Evolutionary conservation across 2,888 invertebrate genomes (phyloP).

Genomic region (Cheiracanthium punctorium): DNA sequence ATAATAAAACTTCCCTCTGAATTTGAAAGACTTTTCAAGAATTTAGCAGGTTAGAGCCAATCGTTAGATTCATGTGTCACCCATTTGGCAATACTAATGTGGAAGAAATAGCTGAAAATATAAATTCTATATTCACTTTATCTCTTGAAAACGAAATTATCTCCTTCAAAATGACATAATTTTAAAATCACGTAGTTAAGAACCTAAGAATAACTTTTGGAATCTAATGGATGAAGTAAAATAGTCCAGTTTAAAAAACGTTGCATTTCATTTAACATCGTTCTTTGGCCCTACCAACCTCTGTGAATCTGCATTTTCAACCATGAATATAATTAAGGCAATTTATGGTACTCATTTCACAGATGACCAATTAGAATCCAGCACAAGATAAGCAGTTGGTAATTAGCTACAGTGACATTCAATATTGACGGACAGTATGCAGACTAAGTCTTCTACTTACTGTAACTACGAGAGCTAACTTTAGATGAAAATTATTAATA

Average conservation of each 20-base stretch:
- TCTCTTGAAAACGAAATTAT: not conserved
- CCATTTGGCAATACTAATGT: no score
- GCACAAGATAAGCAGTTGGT: constrained; percentile 8
- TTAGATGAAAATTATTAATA: no score
- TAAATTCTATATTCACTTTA: no score
- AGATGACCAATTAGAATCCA: constrained; percentile 2
- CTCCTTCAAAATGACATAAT: no score
- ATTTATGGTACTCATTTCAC: not conserved
- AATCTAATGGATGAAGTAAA: no score
- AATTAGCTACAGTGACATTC: not conserved
- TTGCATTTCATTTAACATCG: constrained; percentile 8
- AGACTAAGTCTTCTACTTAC: no score
- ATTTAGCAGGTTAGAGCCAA: not conserved
- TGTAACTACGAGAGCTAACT: no score
- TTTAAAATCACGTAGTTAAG: constrained; percentile 4
- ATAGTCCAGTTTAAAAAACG: no score
- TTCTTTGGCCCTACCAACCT: no score
- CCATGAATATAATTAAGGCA: constrained; percentile 1
- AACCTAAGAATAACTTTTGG: constrained; percentile 5
- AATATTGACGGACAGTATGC: no score
- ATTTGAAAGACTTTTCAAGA: constrained; percentile 6
- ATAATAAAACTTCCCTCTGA: constrained; percentile 8
- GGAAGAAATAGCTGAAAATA: no score
- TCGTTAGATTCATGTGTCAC: not conserved
- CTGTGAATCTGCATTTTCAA: no score